Evolutionary conservation across 2,797 vertebrate species (phyloP).

Genomic region (Tenualosa thibaudeaui): DNA sequence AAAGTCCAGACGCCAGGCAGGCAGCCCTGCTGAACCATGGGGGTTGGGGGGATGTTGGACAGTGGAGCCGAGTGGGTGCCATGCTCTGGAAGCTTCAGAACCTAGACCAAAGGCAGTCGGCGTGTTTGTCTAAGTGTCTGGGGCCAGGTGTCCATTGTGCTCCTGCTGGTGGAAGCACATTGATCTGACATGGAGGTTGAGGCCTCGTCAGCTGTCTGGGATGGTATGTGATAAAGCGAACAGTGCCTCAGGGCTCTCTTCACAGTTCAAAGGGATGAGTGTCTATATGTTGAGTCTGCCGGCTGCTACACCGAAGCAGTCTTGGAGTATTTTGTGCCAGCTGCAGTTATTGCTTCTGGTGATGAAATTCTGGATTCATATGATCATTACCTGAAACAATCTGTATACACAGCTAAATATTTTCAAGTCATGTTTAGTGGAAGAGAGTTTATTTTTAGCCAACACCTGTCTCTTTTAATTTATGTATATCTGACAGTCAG

Average conservation of each 20-base stretch:
- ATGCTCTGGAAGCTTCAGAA: not conserved
- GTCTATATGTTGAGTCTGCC: not conserved
- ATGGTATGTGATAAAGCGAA: not conserved
- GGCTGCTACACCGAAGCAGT: not conserved
- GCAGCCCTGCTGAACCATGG: not conserved
- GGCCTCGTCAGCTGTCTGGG: slow-evolving; percentile 28
- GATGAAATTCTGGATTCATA: not conserved
- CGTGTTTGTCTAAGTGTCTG: slow-evolving; percentile 23
- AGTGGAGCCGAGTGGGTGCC: not conserved
- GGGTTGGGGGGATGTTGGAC: not conserved
- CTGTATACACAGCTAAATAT: not conserved
- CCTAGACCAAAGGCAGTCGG: slow-evolving; percentile 27
- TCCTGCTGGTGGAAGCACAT: slow-evolving; percentile 30
- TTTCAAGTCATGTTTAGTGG: not conserved
- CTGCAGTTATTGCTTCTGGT: not conserved
- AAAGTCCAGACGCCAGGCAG: not conserved
- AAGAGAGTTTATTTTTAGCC: not conserved
- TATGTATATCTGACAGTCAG: not conserved
- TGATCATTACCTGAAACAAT: not conserved
- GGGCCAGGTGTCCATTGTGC: slow-evolving; percentile 31
- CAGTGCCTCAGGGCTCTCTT: no score
- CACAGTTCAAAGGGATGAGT: not conserved
- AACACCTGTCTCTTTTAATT: not conserved
- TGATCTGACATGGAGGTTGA: slow-evolving; percentile 27
- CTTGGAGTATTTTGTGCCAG: not conserved